These are phyloP conservation scores for Bolinopsis microptera DNA, from an alignment of 37 sponge, comb jelly and placozoan genomes.

Conservation along the genomic window DNA sequence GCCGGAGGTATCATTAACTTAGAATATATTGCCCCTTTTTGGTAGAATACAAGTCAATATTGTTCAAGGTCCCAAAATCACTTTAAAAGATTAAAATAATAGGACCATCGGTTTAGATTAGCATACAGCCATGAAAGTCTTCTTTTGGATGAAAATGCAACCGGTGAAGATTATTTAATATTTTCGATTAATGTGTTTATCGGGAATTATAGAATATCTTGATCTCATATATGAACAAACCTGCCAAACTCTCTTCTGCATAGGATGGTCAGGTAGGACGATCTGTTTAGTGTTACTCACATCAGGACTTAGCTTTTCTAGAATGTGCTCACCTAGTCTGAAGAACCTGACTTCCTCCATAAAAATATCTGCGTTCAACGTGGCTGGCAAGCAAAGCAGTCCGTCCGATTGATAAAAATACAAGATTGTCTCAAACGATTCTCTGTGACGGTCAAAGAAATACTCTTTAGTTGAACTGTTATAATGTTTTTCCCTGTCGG, in stretches of 20 bases:
- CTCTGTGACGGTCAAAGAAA: constrained; percentile 26
- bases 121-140: too few species aligned
- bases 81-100: too few species aligned
- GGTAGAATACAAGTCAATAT: too few species aligned
- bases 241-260: constrained; percentile 25
- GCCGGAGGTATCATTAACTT: not conserved
- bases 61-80: too few species aligned
- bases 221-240: not conserved
- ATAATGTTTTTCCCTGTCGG: constrained; percentile 26
- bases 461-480: not conserved
- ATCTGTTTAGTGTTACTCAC: not conserved
- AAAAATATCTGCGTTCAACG: constrained; percentile 25
- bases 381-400: constrained; percentile 20
- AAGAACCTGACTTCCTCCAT: constrained; percentile 53
- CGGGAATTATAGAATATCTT: too few species aligned
- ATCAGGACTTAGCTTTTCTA: constrained; percentile 15
- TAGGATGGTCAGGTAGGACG: constrained; percentile 14
- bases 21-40: too few species aligned
- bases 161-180: too few species aligned
- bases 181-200: too few species aligned
- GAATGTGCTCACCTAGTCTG: constrained; percentile 20
- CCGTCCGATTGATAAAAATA: constrained; percentile 52
- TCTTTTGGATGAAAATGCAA: too few species aligned
- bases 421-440: constrained; percentile 25
- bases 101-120: too few species aligned